Base-by-base conservation (phyloP, 2,113 vertebrate genomes). In the Phrynosoma blainvillii region DNA sequence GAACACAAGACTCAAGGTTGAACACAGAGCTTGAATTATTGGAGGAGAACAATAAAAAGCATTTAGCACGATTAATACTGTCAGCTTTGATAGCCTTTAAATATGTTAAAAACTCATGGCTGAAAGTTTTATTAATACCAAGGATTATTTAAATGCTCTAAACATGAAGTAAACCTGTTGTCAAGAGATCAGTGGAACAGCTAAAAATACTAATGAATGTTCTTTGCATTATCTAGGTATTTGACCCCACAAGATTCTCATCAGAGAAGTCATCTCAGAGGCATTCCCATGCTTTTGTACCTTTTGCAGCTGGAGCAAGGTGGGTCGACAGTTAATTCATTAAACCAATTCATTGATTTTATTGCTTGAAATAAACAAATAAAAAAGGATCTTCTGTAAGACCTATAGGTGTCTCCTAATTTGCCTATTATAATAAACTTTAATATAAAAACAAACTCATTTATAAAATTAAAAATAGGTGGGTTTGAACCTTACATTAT, bases 231-330 rank as follows among this genome's bases (percentile, higher is more conserved):
- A 1, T 56, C 23, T 47, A 98, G 97, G 95, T 96, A 11, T 98
- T 96, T 91, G 95, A 98, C 87, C 97, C 97, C 9, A 93, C 96
- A 74, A 95, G 97, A 65, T 98, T 98, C 94, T 96, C 97, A 13
- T 93, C 97, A 5, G 97, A 98, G 87, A 97, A 97, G 81, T 80
- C 84, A 47, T 92, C 96, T 27, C 95, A 89, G 9, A 94, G 97
- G 81, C 96, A 97, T 0, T 94, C 96, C 21, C 96, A 97, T 88
- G 96, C 97, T 0, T 98, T 96, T 86, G 94, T 98, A 68, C 97
- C 97, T 18, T 98, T 98, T 92, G 95, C 97, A 87, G 97, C 91
- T 65, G 92, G 92, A 82, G 25, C 91, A 84, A 91, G 92, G 91
- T 90, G 47, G 27, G 88, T 66, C 52, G 54, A 30, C 4, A 3